Conservation (phyloP, 2,113 vertebrate species). For the Elachura formosa region DNA sequence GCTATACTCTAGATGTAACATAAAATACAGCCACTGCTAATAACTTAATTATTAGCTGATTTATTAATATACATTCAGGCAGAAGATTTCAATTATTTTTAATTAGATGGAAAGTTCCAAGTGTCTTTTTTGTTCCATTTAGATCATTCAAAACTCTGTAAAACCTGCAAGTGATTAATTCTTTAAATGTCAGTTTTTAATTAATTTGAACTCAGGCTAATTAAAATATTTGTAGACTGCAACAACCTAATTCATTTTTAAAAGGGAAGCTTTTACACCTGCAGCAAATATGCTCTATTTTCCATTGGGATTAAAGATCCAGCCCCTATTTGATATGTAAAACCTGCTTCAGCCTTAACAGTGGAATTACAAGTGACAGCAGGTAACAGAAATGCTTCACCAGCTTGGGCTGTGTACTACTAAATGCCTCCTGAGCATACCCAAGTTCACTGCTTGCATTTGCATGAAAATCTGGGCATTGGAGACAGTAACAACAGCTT, state of each 20-base stretch:
- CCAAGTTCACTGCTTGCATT: not conserved
- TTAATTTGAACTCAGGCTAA: slow-evolving; percentile 22
- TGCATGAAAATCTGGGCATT: not conserved
- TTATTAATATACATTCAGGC: not conserved
- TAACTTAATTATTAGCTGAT: not conserved
- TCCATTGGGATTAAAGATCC: not conserved
- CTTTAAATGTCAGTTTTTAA: slow-evolving; percentile 24
- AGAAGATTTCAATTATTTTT: slow-evolving; percentile 19
- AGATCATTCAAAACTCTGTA: not conserved
- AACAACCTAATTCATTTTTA: not conserved
- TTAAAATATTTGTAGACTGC: slow-evolving; percentile 35
- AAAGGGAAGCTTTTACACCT: not conserved
- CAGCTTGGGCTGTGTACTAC: accelerated
- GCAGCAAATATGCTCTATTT: not conserved
- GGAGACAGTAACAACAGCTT: not conserved
- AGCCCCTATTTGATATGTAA: not conserved
- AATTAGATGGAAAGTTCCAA: slow-evolving; percentile 1
- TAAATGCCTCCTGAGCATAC: not conserved
- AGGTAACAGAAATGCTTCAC: not conserved
- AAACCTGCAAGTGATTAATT: not conserved
- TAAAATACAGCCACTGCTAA: not conserved
- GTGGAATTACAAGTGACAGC: not conserved
- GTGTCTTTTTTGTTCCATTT: not conserved
- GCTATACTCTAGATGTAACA: not conserved
- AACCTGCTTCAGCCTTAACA: not conserved